Percentiles rank a stretch among this genome's conserved stretches.
Conservation (phyloP, 1,140 invertebrate genomes). For the Druon quercuslanigerum region DNA sequence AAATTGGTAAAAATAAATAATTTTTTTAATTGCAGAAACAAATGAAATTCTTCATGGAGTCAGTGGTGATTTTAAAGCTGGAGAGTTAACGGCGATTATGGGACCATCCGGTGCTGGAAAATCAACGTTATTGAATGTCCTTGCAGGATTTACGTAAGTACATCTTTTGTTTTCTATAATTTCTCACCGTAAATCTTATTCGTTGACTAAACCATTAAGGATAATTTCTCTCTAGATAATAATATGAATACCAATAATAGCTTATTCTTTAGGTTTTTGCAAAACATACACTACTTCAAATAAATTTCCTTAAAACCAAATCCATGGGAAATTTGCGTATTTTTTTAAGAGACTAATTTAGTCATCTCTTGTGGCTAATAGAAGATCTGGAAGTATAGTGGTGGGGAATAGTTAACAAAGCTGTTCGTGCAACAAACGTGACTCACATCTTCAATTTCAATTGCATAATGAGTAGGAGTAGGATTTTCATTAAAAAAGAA, state of each 20-base stretch:
- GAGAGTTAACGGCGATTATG: conserved; percentile 88
- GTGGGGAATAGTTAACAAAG: neutral
- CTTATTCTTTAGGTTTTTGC: too few species aligned
- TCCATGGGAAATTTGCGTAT: too few species aligned
- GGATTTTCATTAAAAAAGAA: neutral
- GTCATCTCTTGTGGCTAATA: neutral
- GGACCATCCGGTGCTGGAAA: conserved; percentile 91
- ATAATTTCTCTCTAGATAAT: too few species aligned
- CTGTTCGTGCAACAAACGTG: neutral
- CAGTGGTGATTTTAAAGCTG: conserved; percentile 81
- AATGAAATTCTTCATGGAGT: conserved; percentile 82
- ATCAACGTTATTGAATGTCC: conserved; percentile 85
- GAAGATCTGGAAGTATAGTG: neutral
- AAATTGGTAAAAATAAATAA: neutral
- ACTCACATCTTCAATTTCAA: conserved; percentile 4
- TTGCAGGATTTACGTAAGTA: conserved; percentile 84
- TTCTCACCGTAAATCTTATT: neutral
- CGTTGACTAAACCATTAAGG: too few species aligned
- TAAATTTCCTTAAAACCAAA: too few species aligned
- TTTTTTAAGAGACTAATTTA: too few species aligned
- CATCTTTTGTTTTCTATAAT: conserved; percentile 5
- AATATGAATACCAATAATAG: too few species aligned
- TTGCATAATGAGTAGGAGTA: neutral
- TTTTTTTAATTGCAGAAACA: conserved; percentile 76
- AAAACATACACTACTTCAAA: too few species aligned